A percentile compares a stretch with the other conserved stretches of the same genome.
phyloP scores from a whole-genome alignment of 1,140 invertebrate species.

The Drosophila funebris region DNA sequence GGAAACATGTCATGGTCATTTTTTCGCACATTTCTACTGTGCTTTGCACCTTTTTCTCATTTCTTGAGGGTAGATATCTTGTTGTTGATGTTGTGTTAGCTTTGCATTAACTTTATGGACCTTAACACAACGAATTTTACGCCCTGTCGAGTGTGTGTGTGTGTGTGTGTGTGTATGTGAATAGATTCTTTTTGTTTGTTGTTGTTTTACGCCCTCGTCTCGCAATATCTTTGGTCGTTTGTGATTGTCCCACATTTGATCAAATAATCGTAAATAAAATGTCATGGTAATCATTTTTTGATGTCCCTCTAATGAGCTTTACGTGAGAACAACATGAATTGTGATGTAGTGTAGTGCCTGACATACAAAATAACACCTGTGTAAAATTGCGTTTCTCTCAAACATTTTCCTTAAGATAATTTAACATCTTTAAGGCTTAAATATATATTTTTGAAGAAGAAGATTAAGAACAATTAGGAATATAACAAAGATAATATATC shows the following conservation, averaged over 20 bases:
- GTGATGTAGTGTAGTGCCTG: constrained; percentile 60
- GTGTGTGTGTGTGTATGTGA: neutral
- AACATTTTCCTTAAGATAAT: too few species aligned
- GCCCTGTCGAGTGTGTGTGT: constrained; percentile 36
- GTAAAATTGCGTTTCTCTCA: too few species aligned
- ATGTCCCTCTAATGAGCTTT: constrained; percentile 72
- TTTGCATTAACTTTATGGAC: constrained; percentile 77
- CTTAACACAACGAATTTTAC: constrained; percentile 61
- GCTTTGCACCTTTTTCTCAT: constrained; percentile 20
- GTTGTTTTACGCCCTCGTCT: constrained; percentile 13
- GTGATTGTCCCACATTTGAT: constrained; percentile 55
- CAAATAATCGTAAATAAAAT: constrained; percentile 80
- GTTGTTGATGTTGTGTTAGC: constrained; percentile 54
- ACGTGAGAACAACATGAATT: constrained; percentile 71
- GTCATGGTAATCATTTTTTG: constrained; percentile 77
- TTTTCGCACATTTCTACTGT: constrained; percentile 19
- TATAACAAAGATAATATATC: too few species aligned
- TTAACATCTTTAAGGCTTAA: too few species aligned
- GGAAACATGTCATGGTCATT: constrained; percentile 19
- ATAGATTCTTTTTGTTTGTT: constrained; percentile 17
- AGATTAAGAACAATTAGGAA: too few species aligned
- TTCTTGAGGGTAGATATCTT: constrained; percentile 18
- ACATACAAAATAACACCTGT: neutral
- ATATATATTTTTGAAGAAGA: too few species aligned
- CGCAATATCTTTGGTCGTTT: constrained; percentile 10